Percentiles rank a stretch among this genome's conserved stretches.
phyloP scores from a whole-genome alignment of 2,888 invertebrate genomes.

The Pteria penguin region DNA sequence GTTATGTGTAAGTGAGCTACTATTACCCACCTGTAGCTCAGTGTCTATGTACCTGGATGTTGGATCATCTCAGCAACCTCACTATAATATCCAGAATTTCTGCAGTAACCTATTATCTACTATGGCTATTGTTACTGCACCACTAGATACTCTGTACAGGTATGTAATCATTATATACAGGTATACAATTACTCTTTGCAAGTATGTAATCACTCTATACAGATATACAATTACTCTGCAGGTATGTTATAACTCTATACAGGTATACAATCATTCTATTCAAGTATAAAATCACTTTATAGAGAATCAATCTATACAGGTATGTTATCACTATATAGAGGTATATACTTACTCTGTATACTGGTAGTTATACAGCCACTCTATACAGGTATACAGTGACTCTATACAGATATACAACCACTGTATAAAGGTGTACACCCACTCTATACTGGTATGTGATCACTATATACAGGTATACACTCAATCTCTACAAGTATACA shows the following conservation, averaged over 20 bases:
- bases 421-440: too few species aligned
- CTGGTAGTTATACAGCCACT: too few species aligned
- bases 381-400: too few species aligned
- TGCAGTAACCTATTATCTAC: slow-evolving; percentile 72
- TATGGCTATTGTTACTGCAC: slow-evolving; percentile 71
- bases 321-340: too few species aligned
- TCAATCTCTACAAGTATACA: too few species aligned
- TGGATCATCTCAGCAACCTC: slow-evolving; percentile 67
- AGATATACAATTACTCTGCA: too few species aligned
- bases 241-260: not conserved
- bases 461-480: too few species aligned
- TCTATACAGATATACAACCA: too few species aligned
- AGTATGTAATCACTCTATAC: not conserved
- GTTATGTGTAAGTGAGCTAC: slow-evolving; percentile 68
- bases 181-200: not conserved
- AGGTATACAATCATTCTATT: not conserved
- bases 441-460: too few species aligned
- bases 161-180: slow-evolving; percentile 42
- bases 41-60: slow-evolving; percentile 70
- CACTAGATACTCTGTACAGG: slow-evolving; percentile 75
- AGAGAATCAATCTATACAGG: not conserved
- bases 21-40: slow-evolving; percentile 64
- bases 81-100: slow-evolving; percentile 75
- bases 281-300: not conserved
- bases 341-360: too few species aligned